Conservation (phyloP, 1,140 invertebrate genomes). For the Philaenus spumarius region DNA sequence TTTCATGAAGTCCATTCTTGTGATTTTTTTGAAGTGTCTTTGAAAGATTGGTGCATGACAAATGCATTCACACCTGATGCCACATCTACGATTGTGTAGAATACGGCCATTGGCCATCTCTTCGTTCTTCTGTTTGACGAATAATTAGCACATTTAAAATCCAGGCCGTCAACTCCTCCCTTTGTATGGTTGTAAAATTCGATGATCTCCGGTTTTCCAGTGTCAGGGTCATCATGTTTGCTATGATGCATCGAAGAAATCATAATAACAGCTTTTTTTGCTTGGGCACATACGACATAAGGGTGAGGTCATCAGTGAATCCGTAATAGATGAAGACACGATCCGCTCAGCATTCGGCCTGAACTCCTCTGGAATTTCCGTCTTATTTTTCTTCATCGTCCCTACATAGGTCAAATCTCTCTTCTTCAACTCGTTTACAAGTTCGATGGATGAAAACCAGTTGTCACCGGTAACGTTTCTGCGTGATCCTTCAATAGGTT, state of each 20-base stretch:
- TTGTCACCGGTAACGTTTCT: too few relatives aligned
- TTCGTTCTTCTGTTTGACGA: slow-evolving; percentile 26
- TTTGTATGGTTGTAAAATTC: slow-evolving; percentile 39
- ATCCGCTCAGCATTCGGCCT: background rate
- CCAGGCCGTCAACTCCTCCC: slow-evolving; percentile 40
- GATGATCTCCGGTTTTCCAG: slow-evolving; percentile 36
- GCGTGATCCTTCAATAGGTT: slow-evolving; percentile 22
- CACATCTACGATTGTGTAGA: slow-evolving; percentile 34
- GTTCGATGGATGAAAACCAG: too few relatives aligned
- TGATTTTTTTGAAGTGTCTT: slow-evolving; percentile 5
- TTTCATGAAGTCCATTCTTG: slow-evolving; percentile 25
- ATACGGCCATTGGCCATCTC: slow-evolving; percentile 34
- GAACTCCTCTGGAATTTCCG: slow-evolving; percentile 34
- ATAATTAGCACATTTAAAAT: slow-evolving; percentile 34
- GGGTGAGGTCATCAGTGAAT: slow-evolving; percentile 24
- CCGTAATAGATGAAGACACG: slow-evolving; percentile 26
- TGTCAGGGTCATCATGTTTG: slow-evolving; percentile 23
- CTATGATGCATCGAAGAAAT: slow-evolving; percentile 30
- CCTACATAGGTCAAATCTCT: slow-evolving; percentile 20
- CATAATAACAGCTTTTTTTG: slow-evolving; percentile 32
- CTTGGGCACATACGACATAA: slow-evolving; percentile 23
- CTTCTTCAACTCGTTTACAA: slow-evolving; percentile 5
- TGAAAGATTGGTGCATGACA: slow-evolving; percentile 9
- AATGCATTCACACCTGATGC: slow-evolving; percentile 11
- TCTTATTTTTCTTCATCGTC: slow-evolving; percentile 43